phyloP scores from a whole-genome alignment of 2,888 invertebrate genomes.

The Dascillus cervinus region DNA sequence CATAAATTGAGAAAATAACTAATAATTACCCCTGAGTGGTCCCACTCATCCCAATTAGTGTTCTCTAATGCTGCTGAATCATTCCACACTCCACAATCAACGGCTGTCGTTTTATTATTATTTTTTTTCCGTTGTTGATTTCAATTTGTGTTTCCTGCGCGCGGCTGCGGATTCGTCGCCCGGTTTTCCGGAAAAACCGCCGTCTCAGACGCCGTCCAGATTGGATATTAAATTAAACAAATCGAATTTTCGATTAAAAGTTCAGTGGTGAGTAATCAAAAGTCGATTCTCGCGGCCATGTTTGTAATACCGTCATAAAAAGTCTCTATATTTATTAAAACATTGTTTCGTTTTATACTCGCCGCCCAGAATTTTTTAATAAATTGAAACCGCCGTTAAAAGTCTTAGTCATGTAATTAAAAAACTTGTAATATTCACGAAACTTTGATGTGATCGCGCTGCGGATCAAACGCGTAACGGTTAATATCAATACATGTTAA shows the following conservation, averaged over 20 bases:
- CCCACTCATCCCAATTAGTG: conserved; percentile 32
- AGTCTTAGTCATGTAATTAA: conserved; percentile 17
- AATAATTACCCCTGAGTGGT: conserved; percentile 30
- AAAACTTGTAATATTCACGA: too few relatives aligned
- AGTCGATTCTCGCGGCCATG: not conserved
- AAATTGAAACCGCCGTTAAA: conserved; percentile 12
- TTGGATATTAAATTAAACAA: too few relatives aligned
- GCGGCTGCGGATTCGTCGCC: too few relatives aligned
- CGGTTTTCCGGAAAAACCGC: too few relatives aligned
- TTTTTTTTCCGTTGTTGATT: too few relatives aligned
- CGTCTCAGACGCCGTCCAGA: too few relatives aligned
- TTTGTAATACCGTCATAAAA: conserved; percentile 6
- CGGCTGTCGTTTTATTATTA: conserved; percentile 11
- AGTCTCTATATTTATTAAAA: conserved; percentile 15
- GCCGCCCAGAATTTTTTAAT: conserved; percentile 16
- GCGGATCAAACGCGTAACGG: conserved; percentile 12
- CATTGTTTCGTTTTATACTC: too few relatives aligned
- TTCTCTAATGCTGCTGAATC: conserved; percentile 30
- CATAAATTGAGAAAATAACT: conserved; percentile 31
- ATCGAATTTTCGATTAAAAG: too few relatives aligned
- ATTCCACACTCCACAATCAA: conserved; percentile 21
- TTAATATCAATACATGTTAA: conserved; percentile 9
- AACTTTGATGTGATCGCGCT: too few relatives aligned
- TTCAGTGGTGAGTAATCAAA: conserved; percentile 1
- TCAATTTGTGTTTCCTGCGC: too few relatives aligned